Percentiles rank a stretch among this genome's conserved stretches.
Conservation (phyloP, 2,888 invertebrate species). For the Microctonus hyperodae region DNA sequence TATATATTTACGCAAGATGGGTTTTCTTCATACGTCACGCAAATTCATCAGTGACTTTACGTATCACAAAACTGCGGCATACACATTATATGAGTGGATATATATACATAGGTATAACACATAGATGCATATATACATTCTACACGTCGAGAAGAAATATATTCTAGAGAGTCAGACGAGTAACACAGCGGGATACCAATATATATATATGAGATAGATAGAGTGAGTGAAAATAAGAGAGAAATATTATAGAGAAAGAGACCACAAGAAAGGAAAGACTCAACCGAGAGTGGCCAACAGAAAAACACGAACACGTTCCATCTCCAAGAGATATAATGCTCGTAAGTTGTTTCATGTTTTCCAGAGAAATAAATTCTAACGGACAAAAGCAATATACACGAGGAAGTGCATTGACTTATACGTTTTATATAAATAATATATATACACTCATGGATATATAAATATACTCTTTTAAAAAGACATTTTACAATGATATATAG, state of each 20-base stretch:
- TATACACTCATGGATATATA: neutral
- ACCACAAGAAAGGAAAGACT: neutral
- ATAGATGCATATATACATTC: neutral
- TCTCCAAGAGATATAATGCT: slow-evolving; percentile 17
- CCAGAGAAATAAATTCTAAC: slow-evolving; percentile 24
- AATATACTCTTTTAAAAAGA: too few relatives aligned
- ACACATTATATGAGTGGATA: slow-evolving; percentile 17
- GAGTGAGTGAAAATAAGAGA: neutral
- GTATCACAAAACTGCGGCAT: slow-evolving; percentile 12
- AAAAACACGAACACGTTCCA: slow-evolving; percentile 21
- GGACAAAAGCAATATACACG: slow-evolving; percentile 16
- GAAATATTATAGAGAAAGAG: neutral
- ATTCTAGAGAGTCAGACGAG: slow-evolving; percentile 24
- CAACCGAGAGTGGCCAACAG: slow-evolving; percentile 5
- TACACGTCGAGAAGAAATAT: slow-evolving; percentile 19
- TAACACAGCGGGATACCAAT: slow-evolving; percentile 26
- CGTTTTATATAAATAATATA: neutral
- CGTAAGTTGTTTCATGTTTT: slow-evolving; percentile 10
- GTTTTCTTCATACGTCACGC: neutral
- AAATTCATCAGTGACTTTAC: slow-evolving; percentile 8
- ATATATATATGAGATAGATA: slow-evolving; percentile 19
- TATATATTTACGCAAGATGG: neutral
- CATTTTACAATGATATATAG: neutral
- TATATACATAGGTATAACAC: neutral
- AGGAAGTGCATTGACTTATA: slow-evolving; percentile 3